Base-by-base conservation (phyloP, 2,888 invertebrate genomes). In the Melinopterus prodromus region DNA sequence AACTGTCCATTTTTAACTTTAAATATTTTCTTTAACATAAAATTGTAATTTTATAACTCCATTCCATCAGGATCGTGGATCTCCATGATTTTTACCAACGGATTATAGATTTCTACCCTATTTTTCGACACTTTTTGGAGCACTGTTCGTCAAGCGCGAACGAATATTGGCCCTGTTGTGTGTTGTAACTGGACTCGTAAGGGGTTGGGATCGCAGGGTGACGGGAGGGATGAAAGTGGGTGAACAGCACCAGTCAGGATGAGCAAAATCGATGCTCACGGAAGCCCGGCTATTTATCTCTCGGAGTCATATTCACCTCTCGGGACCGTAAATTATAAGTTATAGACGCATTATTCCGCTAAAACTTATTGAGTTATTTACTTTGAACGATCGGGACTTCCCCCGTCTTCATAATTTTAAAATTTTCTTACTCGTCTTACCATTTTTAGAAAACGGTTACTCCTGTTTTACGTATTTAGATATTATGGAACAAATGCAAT, bases 261-360 rank as follows among this genome's bases (percentile, higher is more conserved):
- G 53, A 53, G 53, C 53, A 80, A 82, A 82, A 83, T 82, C 83
- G 83, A 83, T 84, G 80, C 74, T 79, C 80, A 78, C 69, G 80
- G 81, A 80, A 83, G 82, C 82, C 75, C 71, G 77, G 82, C 84
- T 83, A 84, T 84, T 84, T 84, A 84, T 84, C 84, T 84, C 81
- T 78, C 77, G 82, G 80, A 84, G 84, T 84, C 84, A 84, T 84
- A 84, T 84, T 84, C 83, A 84, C 83, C 84, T 82, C 81, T 70
- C 71, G 83, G 82, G 82, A 80, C 81, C 81, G 82, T 84, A 84
- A 84, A 84, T 84, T 84, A 83, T 82, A 83, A 78, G 83, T 84
- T 83, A 84, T 84, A 83, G 83, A 83, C 84, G 82, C 82, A 83
- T 82, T 81, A 82, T 81, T 77, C 80, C 80, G 82, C 82, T 84